Evolutionary conservation across 92 coral and sea anemone species (phyloP).

Genomic region (Zoanthus solanderi): DNA sequence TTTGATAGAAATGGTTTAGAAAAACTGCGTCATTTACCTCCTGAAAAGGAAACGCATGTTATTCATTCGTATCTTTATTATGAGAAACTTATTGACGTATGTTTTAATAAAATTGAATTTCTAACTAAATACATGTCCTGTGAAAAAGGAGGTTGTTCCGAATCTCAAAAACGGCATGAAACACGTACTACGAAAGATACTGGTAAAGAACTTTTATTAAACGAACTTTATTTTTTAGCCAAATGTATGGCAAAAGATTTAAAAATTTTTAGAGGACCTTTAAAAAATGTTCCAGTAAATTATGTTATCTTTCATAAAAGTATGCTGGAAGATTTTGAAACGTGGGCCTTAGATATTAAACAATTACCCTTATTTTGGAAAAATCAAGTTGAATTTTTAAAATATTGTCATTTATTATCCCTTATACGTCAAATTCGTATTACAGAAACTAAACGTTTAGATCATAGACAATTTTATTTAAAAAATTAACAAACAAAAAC

Average conservation of each 20-base stretch:
- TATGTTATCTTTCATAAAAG: not conserved
- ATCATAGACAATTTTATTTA: not conserved
- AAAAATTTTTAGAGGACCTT: not conserved
- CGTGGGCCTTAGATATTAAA: not conserved
- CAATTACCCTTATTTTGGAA: not conserved
- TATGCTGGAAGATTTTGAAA: not conserved
- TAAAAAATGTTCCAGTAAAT: not conserved
- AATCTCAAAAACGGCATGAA: not conserved
- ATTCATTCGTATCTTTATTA: not conserved
- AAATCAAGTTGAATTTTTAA: too few species aligned
- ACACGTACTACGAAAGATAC: not conserved
- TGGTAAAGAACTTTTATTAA: not conserved
- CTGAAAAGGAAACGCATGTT: not conserved
- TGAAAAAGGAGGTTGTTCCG: not conserved
- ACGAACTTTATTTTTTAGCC: not conserved
- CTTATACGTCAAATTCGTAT: not conserved
- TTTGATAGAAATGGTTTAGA: not conserved
- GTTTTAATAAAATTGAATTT: not conserved
- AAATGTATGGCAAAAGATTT: not conserved
- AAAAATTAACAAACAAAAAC: not conserved
- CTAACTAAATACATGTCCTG: not conserved
- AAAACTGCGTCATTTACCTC: not conserved
- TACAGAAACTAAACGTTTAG: not conserved
- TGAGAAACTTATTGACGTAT: too few species aligned
- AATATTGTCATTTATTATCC: not conserved